These are phyloP conservation scores for Megastigmus dorsalis DNA, from an alignment of 2,888 invertebrate species.

Conservation along the genomic window DNA sequence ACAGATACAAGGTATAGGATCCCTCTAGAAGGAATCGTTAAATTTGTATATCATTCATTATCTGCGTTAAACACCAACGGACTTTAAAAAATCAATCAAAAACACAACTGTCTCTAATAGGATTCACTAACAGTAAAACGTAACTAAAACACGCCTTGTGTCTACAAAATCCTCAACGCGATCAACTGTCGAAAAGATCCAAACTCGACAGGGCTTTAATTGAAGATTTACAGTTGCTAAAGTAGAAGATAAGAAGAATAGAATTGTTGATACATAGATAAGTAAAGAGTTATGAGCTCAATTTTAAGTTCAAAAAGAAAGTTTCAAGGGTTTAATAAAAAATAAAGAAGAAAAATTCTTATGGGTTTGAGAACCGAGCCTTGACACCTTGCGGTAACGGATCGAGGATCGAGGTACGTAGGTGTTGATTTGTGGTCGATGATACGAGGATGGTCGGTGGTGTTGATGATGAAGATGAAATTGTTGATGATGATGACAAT, in stretches of 20 bases:
- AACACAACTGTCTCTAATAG: constrained; percentile 26
- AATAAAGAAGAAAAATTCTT: constrained; percentile 12
- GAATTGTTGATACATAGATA: neutral
- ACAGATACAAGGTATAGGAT: constrained; percentile 11
- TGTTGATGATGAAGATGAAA: constrained; percentile 62
- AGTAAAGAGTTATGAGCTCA: neutral
- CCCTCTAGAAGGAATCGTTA: constrained; percentile 34
- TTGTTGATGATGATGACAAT: constrained; percentile 63
- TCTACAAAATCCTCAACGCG: constrained; percentile 21
- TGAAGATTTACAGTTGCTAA: neutral
- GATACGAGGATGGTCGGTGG: constrained; percentile 66
- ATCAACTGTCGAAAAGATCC: constrained; percentile 18
- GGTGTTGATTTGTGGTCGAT: constrained; percentile 68
- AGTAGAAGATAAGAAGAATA: neutral
- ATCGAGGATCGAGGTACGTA: constrained; percentile 73
- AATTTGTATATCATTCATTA: constrained; percentile 4
- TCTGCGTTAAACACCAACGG: constrained; percentile 12
- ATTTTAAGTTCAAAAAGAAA: neutral
- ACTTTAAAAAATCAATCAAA: constrained; percentile 20
- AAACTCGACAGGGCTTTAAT: constrained; percentile 36
- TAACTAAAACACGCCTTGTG: constrained; percentile 43
- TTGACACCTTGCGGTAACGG: constrained; percentile 73
- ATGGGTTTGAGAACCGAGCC: constrained; percentile 39
- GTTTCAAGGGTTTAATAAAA: neutral
- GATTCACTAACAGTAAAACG: constrained; percentile 27